Base-by-base conservation (phyloP, 2,888 invertebrate genomes). In the Diplazon laetatorius region DNA sequence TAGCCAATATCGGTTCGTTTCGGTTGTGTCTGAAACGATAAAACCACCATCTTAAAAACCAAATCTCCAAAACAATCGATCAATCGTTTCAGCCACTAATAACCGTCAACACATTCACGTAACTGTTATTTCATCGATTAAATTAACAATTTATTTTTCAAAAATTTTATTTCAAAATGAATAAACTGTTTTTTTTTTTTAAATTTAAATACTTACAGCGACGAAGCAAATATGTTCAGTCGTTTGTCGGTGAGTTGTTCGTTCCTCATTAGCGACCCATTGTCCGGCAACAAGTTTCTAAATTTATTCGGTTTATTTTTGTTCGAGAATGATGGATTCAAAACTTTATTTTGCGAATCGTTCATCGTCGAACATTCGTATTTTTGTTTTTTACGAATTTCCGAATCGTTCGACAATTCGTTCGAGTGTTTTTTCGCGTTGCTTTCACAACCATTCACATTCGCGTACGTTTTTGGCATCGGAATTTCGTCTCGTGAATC, bases 401-500 rank as follows among this genome's bases (percentile, higher is more conserved):
- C 48, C 12, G 68, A 35, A 71, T 76, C 2, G 59, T 75, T 59
- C 9, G 22, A 20, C 37, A 20, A 48, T 8, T 62, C 62, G 48
- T 52, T 35, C 70, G 63, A 80, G n/a, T 69, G 30, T 59, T 81
- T 82, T 46, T 46, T 80, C 2, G 63, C 70, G 20, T 57, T 60
- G 25, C 42, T 75, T 16, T 68, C 80, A 4, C 39, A 35, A 8
- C 81, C 65, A 68, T 60, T 81, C 3, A 69, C 50, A 8, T 83
- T 63, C 22, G 80, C 76, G 1, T 72, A 80, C 0, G 88, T 83
- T 46, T 62, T 66, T 1, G 86, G 83, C 0, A 79, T 85, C 22
- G 78, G 70, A 12, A 82, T 74, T 6, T 85, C 78, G 44, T 74
- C 55, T 1, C 52, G 60, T 5, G 70, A 50, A 5, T 78, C 75